Base-by-base conservation (phyloP, 2,888 invertebrate species). In the Andrena chrysosceles region DNA sequence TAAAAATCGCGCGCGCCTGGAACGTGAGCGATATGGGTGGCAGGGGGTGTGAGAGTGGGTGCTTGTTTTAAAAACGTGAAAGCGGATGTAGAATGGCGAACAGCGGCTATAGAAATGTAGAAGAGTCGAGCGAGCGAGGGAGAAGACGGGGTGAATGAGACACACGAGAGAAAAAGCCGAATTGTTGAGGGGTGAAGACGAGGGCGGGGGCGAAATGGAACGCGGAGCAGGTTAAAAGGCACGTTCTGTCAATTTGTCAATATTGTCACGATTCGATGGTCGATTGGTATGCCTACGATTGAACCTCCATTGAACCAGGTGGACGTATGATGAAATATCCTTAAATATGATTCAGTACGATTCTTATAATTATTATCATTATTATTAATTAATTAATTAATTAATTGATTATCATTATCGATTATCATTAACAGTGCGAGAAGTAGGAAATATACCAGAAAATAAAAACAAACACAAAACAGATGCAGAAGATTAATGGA, bases 341-440 rank as follows among this genome's bases (percentile, higher is more conserved):
- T 89, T 89, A 87, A 56, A 90, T 89, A 89, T 85, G 87, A 90
- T 91, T 89, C 89, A 89, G 89, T 88, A 89, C 88, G 87, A 92
- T 91, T 86, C 89, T 89, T 90, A 90, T 86, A 85, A 87, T 91
- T 91, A 90, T 91, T 89, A 91, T 88, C 83, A 73, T 91, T 92
- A 91, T 90, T 91, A 87, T 87, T 87, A 88, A 87, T 91, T 88
- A 85, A 77, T 83, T 86, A 84, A 90, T 88, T 86, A 84, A 90
- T 88, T 86, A 81, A 85, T 88, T 88, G 86, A 90, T 89, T 90
- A 87, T 88, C 85, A 88, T 89, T 87, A 89, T 89, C 85, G 84
- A 91, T 89, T 91, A 91, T 90, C 86, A 89, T 90, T 92, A 91
- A 91, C 89, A 89, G 73, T 75, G 80, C 85, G 84, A 85, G 70